Conservation (phyloP, 2,888 invertebrate species). For the Coecobrya sp. region DNA sequence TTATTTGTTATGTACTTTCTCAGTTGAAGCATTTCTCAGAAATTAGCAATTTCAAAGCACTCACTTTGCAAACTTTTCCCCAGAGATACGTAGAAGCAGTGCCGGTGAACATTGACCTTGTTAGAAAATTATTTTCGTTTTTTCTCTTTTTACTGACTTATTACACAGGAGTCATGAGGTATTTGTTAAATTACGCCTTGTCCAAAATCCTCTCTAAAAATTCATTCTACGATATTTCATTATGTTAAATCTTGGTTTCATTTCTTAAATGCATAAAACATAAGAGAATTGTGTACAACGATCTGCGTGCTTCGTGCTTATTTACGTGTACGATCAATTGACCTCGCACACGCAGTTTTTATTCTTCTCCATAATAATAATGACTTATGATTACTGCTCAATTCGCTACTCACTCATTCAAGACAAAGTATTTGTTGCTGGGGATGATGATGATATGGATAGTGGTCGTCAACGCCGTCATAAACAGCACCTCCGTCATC, state of each 20-base stretch:
- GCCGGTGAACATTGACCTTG: not conserved
- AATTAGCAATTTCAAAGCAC: slow-evolving; percentile 21
- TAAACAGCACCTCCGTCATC: slow-evolving; percentile 46
- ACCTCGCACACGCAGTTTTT: not conserved
- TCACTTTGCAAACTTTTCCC: slow-evolving; percentile 7
- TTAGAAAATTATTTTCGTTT: not conserved
- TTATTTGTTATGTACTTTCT: slow-evolving; percentile 14
- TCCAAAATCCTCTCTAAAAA: too few species aligned
- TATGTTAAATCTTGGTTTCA: too few species aligned
- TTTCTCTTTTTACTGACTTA: not conserved
- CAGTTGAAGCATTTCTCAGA: slow-evolving; percentile 1
- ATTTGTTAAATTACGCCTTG: too few species aligned
- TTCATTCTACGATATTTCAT: too few species aligned
- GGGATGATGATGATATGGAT: not conserved
- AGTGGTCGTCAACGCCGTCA: slow-evolving; percentile 39
- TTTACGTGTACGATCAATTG: not conserved
- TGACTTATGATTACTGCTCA: slow-evolving; percentile 70
- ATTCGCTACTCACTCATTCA: slow-evolving; percentile 66
- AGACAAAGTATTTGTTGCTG: slow-evolving; percentile 26
- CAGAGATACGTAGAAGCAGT: not conserved
- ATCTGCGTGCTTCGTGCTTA: too few species aligned
- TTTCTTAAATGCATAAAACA: too few species aligned
- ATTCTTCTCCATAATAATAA: not conserved
- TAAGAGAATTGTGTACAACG: too few species aligned
- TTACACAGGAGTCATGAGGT: too few species aligned